Percentiles rank a stretch among this genome's conserved stretches.
Evolutionary conservation across 2,113 vertebrate species (phyloP).

Genomic region (Benitochromis conjunctus): DNA sequence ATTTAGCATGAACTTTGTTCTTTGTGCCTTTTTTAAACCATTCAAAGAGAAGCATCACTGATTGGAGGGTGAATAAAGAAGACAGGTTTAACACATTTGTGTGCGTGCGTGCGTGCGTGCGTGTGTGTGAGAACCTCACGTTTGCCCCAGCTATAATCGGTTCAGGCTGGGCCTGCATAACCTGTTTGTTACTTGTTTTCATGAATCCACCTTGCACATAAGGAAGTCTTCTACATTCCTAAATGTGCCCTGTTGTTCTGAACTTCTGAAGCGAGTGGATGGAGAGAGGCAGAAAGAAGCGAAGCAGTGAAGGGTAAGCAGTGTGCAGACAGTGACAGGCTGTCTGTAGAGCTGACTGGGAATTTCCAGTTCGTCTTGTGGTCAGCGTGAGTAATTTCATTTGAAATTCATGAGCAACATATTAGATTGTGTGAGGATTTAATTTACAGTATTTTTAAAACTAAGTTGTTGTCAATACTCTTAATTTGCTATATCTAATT

Average conservation of each 20-base stretch:
- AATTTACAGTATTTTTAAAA: background rate
- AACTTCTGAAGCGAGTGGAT: background rate
- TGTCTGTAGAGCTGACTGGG: background rate
- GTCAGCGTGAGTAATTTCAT: background rate
- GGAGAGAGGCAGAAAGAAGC: background rate
- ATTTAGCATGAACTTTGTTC: background rate
- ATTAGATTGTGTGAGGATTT: background rate
- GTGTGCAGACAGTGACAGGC: background rate
- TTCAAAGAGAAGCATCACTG: background rate
- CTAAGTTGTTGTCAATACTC: background rate
- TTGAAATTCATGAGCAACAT: background rate
- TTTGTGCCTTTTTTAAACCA: background rate
- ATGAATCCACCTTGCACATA: constrained; percentile 15
- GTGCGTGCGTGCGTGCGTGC: background rate
- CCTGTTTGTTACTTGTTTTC: constrained; percentile 31
- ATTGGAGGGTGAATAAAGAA: background rate
- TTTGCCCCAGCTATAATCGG: background rate
- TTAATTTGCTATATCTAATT: background rate
- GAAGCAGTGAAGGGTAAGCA: background rate
- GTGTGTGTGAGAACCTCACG: background rate
- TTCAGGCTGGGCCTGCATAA: constrained; percentile 25
- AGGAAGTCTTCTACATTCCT: constrained; percentile 5
- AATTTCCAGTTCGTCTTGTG: background rate
- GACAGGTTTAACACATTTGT: background rate
- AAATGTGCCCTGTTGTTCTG: background rate